A percentile compares a stretch with the other conserved stretches of the same genome.
Conservation (phyloP, 2,797 vertebrate species). For the Telmatherina bonti region DNA sequence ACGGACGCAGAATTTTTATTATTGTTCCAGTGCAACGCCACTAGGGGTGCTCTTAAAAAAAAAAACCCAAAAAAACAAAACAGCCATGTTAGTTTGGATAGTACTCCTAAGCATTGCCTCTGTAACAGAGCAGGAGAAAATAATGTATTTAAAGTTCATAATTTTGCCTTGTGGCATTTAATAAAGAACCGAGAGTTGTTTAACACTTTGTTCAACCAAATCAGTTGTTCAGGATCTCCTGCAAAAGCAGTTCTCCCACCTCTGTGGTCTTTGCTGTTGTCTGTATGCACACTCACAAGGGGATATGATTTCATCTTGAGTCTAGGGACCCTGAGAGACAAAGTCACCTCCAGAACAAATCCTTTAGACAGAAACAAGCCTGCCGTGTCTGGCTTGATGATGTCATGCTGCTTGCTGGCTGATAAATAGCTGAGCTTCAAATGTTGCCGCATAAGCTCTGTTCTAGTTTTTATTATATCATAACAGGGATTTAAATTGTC, state of each 20-base stretch:
- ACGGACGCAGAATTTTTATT: slow-evolving; percentile 59
- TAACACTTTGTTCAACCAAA: background rate
- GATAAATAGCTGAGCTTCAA: background rate
- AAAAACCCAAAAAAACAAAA: too few species aligned
- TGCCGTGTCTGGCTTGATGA: slow-evolving; percentile 12
- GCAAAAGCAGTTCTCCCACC: background rate
- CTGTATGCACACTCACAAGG: background rate
- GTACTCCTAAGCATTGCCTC: slow-evolving; percentile 71
- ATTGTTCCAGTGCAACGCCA: slow-evolving; percentile 45
- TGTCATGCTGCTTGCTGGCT: slow-evolving; percentile 5
- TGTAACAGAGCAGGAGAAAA: slow-evolving; percentile 43
- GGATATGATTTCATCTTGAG: background rate
- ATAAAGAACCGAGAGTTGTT: slow-evolving; percentile 1
- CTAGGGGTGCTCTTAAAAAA: slow-evolving; percentile 58
- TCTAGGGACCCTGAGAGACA: slow-evolving; percentile 14
- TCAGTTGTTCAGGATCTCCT: background rate
- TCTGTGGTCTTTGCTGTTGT: background rate
- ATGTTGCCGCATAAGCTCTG: background rate
- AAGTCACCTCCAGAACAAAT: slow-evolving; percentile 41
- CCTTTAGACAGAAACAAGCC: slow-evolving; percentile 6
- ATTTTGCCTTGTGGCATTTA: slow-evolving; percentile 18
- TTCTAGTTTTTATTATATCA: slow-evolving; percentile 1
- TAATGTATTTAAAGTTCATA: slow-evolving; percentile 38
- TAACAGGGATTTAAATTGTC: background rate
- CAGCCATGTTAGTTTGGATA: slow-evolving; percentile 62